Evolutionary conservation across 2,113 vertebrate species (phyloP), one percentile per base, ranked within the genome.

Genomic region (Pungitius pungitius): DNA sequence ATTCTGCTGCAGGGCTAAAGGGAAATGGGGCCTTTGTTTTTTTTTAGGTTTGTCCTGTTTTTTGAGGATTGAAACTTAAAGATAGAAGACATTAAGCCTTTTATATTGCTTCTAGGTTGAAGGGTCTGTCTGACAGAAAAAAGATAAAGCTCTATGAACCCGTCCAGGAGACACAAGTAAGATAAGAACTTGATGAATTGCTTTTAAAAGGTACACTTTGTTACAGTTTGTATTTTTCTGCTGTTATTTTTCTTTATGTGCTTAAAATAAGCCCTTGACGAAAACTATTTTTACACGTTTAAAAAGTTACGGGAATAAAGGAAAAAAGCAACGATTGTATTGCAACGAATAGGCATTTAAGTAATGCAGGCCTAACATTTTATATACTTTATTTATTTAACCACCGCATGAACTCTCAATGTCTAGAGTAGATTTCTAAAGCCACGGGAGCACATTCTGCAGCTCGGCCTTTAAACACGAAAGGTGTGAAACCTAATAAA

Each of bases 51-150:
- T 3, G 20, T 13, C 20, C 57, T 39, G 35, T 59, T 61, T 43
- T 43, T 20, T 24, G 22, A 62, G 43, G 22, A 60, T 37, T 55
- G 35, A 83, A 66, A n/a, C 54, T 59, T 58, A 39, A n/a, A 56
- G 60, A 69, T 42, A 14, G 55, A 12, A 45, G 14, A 63, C 55
- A 79, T 73, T 39, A 55, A 30, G 33, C 40, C 9, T n/a, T 18
- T 11, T n/a, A 66, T 20, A 68, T 24, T 56, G 22, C 22, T 26
- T 43, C 8, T 15, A 73, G 43, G 22, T 20, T 62, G 42, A 68
- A 66, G 47, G 15, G 6, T 63, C 11, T n/a, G 35, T 2, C 30
- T 47, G 35, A 39, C 24, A 35, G 43, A 65, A 59, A 3, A 33
- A 35, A 74, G 69, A 68, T 69, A 57, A 65, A 22, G 1, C 8